phyloP scores from a whole-genome alignment of 1,140 invertebrate species.

The Teleopsis dalmanni region DNA sequence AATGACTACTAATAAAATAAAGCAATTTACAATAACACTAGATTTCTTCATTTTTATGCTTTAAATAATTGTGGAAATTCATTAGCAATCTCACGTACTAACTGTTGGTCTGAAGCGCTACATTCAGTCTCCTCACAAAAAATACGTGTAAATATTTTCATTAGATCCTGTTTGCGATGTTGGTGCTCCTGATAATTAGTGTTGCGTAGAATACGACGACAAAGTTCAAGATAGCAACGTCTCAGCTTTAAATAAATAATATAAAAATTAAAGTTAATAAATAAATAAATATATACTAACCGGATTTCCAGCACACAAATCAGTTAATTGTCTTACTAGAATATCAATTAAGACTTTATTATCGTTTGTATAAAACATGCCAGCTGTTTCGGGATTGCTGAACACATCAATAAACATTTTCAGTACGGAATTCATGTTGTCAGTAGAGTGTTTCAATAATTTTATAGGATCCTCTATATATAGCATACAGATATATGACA shows the following conservation, averaged over 20 bases:
- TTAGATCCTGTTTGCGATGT: constrained; percentile 66
- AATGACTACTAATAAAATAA: no score
- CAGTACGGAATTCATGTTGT: constrained; percentile 72
- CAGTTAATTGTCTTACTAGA: constrained; percentile 76
- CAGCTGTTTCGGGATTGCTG: constrained; percentile 62
- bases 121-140: constrained; percentile 70
- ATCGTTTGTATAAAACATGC: constrained; percentile 88
- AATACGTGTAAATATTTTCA: constrained; percentile 74
- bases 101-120: constrained; percentile 63
- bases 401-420: constrained; percentile 85
- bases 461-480: constrained; percentile 76
- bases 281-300: constrained; percentile 47
- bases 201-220: constrained; percentile 66
- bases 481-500: constrained; percentile 4
- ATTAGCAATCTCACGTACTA: constrained; percentile 70
- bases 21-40: no score
- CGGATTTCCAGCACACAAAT: constrained; percentile 78
- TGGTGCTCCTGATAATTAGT: constrained; percentile 67
- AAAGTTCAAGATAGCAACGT: constrained; percentile 66
- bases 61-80: constrained; percentile 79
- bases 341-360: constrained; percentile 88
- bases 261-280: background rate
- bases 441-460: constrained; percentile 73
- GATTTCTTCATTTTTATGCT: constrained; percentile 38
- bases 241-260: constrained; percentile 50